Conservation (phyloP, 2,888 invertebrate genomes). For the Marronus borbonicus region DNA sequence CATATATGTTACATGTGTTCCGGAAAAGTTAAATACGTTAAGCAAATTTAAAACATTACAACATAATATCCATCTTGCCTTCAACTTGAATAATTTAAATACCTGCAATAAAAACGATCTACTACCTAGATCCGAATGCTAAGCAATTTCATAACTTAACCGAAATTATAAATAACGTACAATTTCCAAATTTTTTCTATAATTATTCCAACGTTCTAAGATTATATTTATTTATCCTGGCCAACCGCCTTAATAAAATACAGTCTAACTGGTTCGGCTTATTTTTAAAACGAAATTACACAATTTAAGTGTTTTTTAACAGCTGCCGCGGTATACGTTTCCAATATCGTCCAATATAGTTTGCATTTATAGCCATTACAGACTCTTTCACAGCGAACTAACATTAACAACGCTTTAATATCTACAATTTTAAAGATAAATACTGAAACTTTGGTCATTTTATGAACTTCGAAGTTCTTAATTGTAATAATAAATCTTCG, state of each 20-base stretch:
- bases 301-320: background rate
- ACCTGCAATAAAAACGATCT: too few species aligned
- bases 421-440: constrained; percentile 10
- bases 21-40: too few species aligned
- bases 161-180: background rate
- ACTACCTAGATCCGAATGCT: too few species aligned
- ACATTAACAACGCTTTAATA: background rate
- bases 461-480: constrained; percentile 15
- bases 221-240: constrained; percentile 2
- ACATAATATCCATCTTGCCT: too few species aligned
- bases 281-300: background rate
- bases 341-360: background rate
- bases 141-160: background rate
- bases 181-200: constrained; percentile 17
- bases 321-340: background rate
- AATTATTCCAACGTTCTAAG: background rate
- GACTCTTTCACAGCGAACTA: background rate
- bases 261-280: constrained; percentile 7
- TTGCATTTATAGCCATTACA: constrained; percentile 5
- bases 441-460: background rate
- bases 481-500: constrained; percentile 1
- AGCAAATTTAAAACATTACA: too few species aligned
- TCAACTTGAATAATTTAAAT: too few species aligned
- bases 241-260: constrained; percentile 13
- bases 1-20: too few species aligned